phyloP scores from a whole-genome alignment of 2,888 invertebrate genomes.

The Sminthurinus aureus region DNA sequence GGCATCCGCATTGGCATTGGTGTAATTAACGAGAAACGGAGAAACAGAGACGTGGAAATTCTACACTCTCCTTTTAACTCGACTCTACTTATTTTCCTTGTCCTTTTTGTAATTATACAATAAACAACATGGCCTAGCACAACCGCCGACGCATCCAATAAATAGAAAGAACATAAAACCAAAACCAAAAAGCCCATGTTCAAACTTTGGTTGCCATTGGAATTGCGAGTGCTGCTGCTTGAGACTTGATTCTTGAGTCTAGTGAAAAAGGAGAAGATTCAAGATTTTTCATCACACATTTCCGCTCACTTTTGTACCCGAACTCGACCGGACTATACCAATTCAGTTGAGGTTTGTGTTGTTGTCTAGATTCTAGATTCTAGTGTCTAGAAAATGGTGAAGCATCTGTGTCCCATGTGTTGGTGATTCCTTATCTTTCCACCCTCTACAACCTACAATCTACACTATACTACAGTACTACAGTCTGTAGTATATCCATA shows the following conservation, averaged over 20 bases:
- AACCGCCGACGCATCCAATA: constrained; percentile 10
- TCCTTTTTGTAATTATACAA: background rate
- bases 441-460: too few species aligned
- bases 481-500: too few species aligned
- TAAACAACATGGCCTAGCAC: constrained; percentile 36
- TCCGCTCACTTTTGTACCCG: constrained; percentile 27
- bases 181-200: constrained; percentile 31
- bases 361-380: too few species aligned
- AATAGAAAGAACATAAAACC: background rate
- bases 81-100: too few species aligned
- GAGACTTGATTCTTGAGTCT: background rate
- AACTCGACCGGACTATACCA: background rate
- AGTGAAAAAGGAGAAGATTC: background rate
- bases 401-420: constrained; percentile 40
- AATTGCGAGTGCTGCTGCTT: background rate
- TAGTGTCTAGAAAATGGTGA: background rate
- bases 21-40: too few species aligned
- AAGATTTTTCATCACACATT: constrained; percentile 32
- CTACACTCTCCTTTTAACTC: too few species aligned
- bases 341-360: background rate
- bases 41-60: too few species aligned
- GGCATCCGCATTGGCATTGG: too few species aligned
- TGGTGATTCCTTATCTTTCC: background rate
- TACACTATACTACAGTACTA: too few species aligned
- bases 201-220: constrained; percentile 16